Evolutionary conservation across 2,113 vertebrate species (phyloP), one percentile per base, ranked within the genome.

Genomic region (Forbesichthys papilliferus): DNA sequence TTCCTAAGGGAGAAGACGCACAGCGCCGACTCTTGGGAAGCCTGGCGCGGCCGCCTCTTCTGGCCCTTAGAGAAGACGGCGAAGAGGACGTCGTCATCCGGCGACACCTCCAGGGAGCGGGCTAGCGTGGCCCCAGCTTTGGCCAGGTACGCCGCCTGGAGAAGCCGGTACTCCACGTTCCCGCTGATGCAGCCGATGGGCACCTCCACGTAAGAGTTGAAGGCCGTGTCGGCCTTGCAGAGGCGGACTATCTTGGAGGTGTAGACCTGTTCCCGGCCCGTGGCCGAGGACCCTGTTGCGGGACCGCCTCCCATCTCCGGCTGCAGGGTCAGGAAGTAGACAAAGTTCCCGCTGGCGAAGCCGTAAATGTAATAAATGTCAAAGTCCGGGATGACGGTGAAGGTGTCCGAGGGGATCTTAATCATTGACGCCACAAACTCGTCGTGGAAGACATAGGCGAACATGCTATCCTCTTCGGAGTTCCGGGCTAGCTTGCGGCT

Each of bases 341-440:
- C 98, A 79, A 98, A 99, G 87, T 96, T 98, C 9, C 96, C 96
- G 1, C 96, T 98, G 84, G 95, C 96, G 80, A 99, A 99, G 77
- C 97, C 98, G 0, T 99, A 99, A 78, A 99, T 94, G 27, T 99
- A 99, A 85, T 99, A 99, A 71, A 99, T 99, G 61, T 99, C 97
- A 12, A 99, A 99, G 86, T 98, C 96, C 0, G 98, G 98, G 84
- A 99, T 97, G 64, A 99, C 93, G 0, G 97, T 98, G 74, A 99
- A 99, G 3, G 97, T 99, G 54, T 99, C 96, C 0, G 98, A 99
- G 0, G 98, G 98, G 84, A 99, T 99, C 82, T 99, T 99, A 81
- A 99, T 98, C 96, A 98, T 98, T 0, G 98, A 99, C 27, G 97
- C 96, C 83, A 99, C 96, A 84, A 99, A 99, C 79, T 99, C 97